Evolutionary conservation across 2,797 vertebrate species (phyloP).

Genomic region (Petrocephalus sullivani): DNA sequence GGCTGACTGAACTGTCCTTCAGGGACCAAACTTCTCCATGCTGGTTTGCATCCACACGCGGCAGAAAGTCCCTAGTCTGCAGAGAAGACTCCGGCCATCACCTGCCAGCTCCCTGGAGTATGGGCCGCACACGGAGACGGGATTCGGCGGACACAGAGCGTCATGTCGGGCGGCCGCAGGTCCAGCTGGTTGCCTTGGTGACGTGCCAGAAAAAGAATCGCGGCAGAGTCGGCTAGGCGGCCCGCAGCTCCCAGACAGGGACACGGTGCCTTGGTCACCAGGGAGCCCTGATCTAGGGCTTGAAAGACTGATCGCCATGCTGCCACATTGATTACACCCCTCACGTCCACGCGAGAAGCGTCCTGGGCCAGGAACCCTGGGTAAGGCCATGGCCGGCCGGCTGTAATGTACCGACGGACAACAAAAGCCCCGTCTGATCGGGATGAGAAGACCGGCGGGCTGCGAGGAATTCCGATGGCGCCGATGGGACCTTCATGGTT

Average conservation of each 20-base stretch:
- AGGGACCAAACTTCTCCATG: background rate
- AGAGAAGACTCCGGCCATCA: background rate
- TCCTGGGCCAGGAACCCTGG: background rate
- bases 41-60: background rate
- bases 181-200: background rate
- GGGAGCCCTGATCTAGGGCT: background rate
- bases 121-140: background rate
- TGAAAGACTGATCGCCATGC: background rate
- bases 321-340: background rate
- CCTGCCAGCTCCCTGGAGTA: background rate
- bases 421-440: background rate
- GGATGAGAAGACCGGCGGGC: background rate
- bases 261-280: background rate
- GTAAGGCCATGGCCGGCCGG: background rate
- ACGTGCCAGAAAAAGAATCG: background rate
- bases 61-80: background rate
- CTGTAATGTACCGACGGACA: background rate
- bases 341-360: background rate
- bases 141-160: background rate
- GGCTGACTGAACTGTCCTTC: background rate
- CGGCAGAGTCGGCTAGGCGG: background rate
- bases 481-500: background rate
- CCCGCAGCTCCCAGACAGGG: background rate
- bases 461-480: conserved; percentile 2
- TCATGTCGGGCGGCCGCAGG: background rate